A percentile compares a stretch with the other conserved stretches of the same genome.
Conservation (phyloP, 2,113 vertebrate species). For the Gymnocephalus cernua region DNA sequence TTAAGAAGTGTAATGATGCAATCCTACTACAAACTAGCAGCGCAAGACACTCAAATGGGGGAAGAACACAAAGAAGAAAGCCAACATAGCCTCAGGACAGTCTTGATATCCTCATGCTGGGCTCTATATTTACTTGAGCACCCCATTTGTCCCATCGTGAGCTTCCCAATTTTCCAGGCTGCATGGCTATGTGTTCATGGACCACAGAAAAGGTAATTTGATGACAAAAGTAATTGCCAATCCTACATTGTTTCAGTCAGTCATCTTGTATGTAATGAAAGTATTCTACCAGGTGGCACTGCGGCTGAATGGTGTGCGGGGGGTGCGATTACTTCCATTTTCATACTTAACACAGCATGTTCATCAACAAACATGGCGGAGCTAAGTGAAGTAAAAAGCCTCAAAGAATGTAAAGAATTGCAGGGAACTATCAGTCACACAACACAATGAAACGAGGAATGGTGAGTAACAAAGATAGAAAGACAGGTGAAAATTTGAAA, state of each 20-base stretch:
- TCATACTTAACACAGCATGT: conserved; percentile 23
- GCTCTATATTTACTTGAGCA: conserved; percentile 20
- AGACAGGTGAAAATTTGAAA: not conserved
- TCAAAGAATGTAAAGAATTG: not conserved
- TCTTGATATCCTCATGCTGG: conserved; percentile 23
- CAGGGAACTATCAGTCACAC: not conserved
- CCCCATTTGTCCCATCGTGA: conserved; percentile 20
- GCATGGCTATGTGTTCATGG: conserved; percentile 20
- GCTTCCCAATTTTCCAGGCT: conserved; percentile 10
- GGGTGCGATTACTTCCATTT: conserved; percentile 38
- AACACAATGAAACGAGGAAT: not conserved
- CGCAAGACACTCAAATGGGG: not conserved
- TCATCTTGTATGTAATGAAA: conserved; percentile 31
- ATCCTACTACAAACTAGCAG: not conserved
- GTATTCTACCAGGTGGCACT: not conserved
- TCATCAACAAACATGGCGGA: not conserved
- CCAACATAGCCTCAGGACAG: conserved; percentile 12
- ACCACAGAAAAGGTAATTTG: conserved; percentile 29
- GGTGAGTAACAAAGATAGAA: not conserved
- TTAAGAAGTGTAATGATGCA: conserved; percentile 29
- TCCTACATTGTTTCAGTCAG: conserved; percentile 20
- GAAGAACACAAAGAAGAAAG: conserved; percentile 4
- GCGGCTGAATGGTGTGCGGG: not conserved
- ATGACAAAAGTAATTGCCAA: conserved; percentile 22
- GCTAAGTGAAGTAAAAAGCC: conserved; percentile 6